These are phyloP conservation scores for Monomorium pharaonis DNA, from an alignment of 1,140 invertebrate species.

Conservation along the genomic window DNA sequence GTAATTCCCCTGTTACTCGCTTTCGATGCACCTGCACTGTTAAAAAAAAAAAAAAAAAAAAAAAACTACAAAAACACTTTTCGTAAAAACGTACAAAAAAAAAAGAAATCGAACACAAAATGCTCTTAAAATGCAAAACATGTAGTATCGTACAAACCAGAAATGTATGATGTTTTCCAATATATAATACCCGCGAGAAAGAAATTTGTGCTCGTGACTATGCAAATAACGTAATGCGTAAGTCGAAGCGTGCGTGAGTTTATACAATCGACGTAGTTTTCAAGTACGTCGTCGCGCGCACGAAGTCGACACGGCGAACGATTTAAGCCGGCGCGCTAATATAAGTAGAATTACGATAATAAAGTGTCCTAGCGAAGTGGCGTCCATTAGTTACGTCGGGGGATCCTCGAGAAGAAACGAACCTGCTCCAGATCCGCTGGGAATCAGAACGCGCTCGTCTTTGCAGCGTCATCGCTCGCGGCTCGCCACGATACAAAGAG, in stretches of 20 bases:
- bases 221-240: conserved; percentile 17
- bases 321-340: conserved; percentile 54
- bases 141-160: not conserved
- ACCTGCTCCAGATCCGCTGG: conserved; percentile 76
- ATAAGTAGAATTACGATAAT: conserved; percentile 82
- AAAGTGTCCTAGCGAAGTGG: conserved; percentile 77
- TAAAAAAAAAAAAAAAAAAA: not conserved
- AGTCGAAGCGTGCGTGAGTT: not conserved
- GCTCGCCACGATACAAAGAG: conserved; percentile 81
- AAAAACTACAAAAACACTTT: too few relatives aligned
- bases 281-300: not conserved
- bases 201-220: not conserved
- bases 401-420: conserved; percentile 67
- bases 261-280: not conserved
- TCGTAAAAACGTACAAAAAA: not conserved
- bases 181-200: not conserved
- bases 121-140: not conserved
- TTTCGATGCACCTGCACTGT: conserved; percentile 1
- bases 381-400: conserved; percentile 79
- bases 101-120: not conserved
- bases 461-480: conserved; percentile 84
- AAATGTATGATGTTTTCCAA: not conserved
- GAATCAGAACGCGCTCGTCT: conserved; percentile 47
- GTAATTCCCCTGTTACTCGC: conserved; percentile 1
- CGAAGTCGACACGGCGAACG: conserved; percentile 39